Base-by-base conservation (phyloP, 2,797 vertebrate genomes). In the Sternarchorhynchus goeldii region DNA sequence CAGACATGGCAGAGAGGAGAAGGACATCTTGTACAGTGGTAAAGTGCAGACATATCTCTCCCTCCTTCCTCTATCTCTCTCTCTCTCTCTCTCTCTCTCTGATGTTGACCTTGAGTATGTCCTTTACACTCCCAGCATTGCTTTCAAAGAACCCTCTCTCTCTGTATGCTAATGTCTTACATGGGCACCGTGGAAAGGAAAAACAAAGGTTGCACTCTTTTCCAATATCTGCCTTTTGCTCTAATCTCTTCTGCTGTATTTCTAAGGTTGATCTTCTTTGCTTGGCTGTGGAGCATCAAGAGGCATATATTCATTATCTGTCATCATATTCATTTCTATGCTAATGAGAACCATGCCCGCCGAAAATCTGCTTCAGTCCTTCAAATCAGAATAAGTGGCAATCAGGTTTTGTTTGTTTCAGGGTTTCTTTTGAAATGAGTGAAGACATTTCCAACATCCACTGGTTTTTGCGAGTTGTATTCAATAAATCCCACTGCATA, bases 271-370 rank as follows among this genome's bases (percentile, higher is more conserved):
- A 90, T 91, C 85, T 86, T 89, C 88, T 81, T 84, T 69, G 85
- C 79, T 87, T 50, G 50, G 67, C 78, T 83, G 79, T 65, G 68
- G 76, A 90, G 89, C 91, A 91, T 92, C 90, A 90, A 91, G 89
- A 91, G 86, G 85, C 90, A 90, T 91, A 92, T 90, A 92, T 92
- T 93, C 89, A 93, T 93, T 93, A 94, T 92, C 92, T 93, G 89
- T 87, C 91, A 92, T 94, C 92, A 92, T 94, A 93, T 94, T 94
- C 91, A 93, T 94, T 94, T 93, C 92, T 93, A 93, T 94, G 92
- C 90, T 93, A 94, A 94, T 94, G 92, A 91, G 90, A 86, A 89
- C 83, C 80, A 82, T 89, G 91, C 86, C 86, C 55, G 82, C 89
- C 87, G 90, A 91, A 91, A 93, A 92, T 92, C 90, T 88, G 88